Base-by-base conservation (phyloP, 2,888 invertebrate genomes). In the Yponomeuta evonymella region DNA sequence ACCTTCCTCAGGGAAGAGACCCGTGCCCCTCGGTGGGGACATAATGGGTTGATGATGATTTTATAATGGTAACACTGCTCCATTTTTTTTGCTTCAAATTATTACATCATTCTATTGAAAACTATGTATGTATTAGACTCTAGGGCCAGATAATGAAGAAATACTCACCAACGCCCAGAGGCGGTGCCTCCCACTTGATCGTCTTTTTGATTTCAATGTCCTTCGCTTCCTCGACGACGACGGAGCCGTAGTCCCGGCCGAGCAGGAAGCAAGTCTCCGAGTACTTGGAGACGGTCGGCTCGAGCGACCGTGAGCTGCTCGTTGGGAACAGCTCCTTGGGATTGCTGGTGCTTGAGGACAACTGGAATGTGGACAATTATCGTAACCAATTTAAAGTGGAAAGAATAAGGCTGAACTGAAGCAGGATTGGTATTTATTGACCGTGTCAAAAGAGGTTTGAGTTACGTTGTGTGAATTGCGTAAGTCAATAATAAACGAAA, bases 321-420 rank as follows among this genome's bases (percentile, higher is more conserved):
- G 96, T 96, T 0, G 97, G 96, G 83, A 98, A 98, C 68, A 98
- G 89, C 80, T 98, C 97, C 79, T 95, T 95, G 71, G 95, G 93
- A 78, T 95, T 94, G 0, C 96, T 95, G 77, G 90, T 94, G 0
- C 96, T 95, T 77, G 90, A 83, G 67, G 91, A 86, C 10, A 90
- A 81, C 92, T 92, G 76, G 36, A 82, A 73, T 15, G 15, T 15
- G 15, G 6, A 43, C 8, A 8, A 43, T 43, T 6, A 43, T 43
- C 8, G 43, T 8, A 6, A 8, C 43, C 6, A 43, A 43, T 43
- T 43, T 43, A 43, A 43, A 5, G 8, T 43, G 43, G 9, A 43
- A 43, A 8, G 33, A 2, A 33, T 1, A 33, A 33, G 33, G 33
- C 33, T 33, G 33, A 5, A 33, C 2, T 4, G 5, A 33, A 5